Conservation (phyloP, 2,888 invertebrate species). For the Andrena dorsata region DNA sequence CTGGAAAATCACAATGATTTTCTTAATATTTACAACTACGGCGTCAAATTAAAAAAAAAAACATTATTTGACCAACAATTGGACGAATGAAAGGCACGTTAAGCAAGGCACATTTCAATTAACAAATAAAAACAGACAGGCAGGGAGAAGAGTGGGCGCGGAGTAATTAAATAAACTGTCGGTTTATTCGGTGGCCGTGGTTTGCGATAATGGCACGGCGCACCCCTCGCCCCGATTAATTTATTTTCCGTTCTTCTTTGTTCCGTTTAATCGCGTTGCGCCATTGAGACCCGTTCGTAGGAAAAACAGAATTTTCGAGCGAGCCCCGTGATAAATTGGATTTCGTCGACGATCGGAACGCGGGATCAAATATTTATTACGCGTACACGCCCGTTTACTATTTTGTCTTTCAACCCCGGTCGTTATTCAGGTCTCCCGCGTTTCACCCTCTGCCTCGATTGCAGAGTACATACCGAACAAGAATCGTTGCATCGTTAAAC, state of each 20-base stretch:
- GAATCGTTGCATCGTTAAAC: conserved; percentile 13
- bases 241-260: conserved; percentile 47
- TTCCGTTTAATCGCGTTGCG: conserved; percentile 42
- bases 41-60: neutral
- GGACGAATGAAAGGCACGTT: neutral
- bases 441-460: conserved; percentile 39
- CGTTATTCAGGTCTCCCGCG: conserved; percentile 38
- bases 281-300: conserved; percentile 14
- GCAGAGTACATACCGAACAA: neutral
- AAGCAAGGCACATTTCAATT: conserved; percentile 1
- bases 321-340: conserved; percentile 46
- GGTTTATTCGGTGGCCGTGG: conserved; percentile 35
- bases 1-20: neutral
- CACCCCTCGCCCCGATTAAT: conserved; percentile 25
- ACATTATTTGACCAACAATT: neutral
- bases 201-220: conserved; percentile 36
- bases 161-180: conserved; percentile 40
- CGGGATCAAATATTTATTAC: conserved; percentile 57
- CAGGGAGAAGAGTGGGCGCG: neutral
- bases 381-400: conserved; percentile 30
- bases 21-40: neutral
- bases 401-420: conserved; percentile 13
- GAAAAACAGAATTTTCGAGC: conserved; percentile 46
- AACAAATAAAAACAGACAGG: neutral
- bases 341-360: conserved; percentile 39